phyloP scores from a whole-genome alignment of 2,888 invertebrate species.

The Cephus runcator region DNA sequence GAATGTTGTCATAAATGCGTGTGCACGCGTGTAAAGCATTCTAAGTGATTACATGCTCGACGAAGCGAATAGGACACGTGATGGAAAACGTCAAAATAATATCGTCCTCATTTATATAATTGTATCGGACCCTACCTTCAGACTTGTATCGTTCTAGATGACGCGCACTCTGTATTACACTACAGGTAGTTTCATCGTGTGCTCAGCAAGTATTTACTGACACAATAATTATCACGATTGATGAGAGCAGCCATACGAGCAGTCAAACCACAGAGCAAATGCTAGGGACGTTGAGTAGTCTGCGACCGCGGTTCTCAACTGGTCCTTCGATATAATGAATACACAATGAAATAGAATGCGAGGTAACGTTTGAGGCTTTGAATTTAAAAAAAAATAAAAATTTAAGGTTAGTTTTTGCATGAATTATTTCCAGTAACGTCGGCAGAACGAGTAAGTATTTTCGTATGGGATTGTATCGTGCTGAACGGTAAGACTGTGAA shows the following conservation, averaged over 20 bases:
- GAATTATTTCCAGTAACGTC: neutral
- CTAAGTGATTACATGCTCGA: conserved; percentile 16
- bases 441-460: conserved; percentile 1
- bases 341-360: neutral
- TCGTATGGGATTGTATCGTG: neutral
- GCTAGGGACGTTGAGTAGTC: conserved; percentile 49
- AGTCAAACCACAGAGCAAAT: conserved; percentile 59
- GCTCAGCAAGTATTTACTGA: conserved; percentile 52
- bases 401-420: neutral
- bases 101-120: conserved; percentile 18
- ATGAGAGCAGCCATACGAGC: conserved; percentile 53
- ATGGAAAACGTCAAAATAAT: conserved; percentile 15
- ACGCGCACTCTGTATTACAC: neutral
- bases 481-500: neutral
- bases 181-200: neutral
- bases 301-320: conserved; percentile 5
- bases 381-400: neutral
- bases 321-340: neutral
- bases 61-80: neutral
- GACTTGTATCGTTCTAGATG: neutral
- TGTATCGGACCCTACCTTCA: conserved; percentile 10
- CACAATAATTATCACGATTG: conserved; percentile 63
- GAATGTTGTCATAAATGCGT: neutral
- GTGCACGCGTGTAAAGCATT: neutral
- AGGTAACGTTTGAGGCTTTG: neutral